phyloP scores from a whole-genome alignment of 1,140 invertebrate species.

The Ylistrum balloti region DNA sequence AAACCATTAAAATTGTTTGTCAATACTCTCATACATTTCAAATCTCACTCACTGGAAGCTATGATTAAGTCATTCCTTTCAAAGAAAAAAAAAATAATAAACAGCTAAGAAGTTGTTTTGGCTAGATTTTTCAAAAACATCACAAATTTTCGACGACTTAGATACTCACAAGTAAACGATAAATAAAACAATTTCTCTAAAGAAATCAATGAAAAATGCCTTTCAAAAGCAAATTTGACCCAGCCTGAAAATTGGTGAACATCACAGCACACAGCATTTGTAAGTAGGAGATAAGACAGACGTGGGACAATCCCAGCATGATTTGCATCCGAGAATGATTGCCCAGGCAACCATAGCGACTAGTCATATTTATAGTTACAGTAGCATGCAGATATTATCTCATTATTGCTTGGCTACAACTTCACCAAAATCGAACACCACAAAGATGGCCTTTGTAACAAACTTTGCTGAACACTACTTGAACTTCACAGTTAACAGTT shows the following conservation, averaged over 20 bases:
- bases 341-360: neutral
- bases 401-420: neutral
- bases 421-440: neutral
- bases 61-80: too few relatives aligned
- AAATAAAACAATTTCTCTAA: neutral
- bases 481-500: too few relatives aligned
- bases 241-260: neutral
- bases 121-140: too few relatives aligned
- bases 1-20: too few relatives aligned
- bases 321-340: conserved; percentile 15
- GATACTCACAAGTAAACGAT: too few relatives aligned
- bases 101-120: too few relatives aligned
- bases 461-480: too few relatives aligned
- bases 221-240: neutral
- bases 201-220: neutral
- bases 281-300: neutral
- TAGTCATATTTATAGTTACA: neutral
- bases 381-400: neutral
- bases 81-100: too few relatives aligned
- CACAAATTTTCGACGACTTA: too few relatives aligned
- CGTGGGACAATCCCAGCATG: neutral
- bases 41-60: too few relatives aligned
- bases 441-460: too few relatives aligned
- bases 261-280: conserved; percentile 23
- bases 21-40: too few relatives aligned